Percentiles rank a stretch among this genome's conserved stretches.
Evolutionary conservation across 2,113 vertebrate species (phyloP).

Genomic region (Perca schrenkii): DNA sequence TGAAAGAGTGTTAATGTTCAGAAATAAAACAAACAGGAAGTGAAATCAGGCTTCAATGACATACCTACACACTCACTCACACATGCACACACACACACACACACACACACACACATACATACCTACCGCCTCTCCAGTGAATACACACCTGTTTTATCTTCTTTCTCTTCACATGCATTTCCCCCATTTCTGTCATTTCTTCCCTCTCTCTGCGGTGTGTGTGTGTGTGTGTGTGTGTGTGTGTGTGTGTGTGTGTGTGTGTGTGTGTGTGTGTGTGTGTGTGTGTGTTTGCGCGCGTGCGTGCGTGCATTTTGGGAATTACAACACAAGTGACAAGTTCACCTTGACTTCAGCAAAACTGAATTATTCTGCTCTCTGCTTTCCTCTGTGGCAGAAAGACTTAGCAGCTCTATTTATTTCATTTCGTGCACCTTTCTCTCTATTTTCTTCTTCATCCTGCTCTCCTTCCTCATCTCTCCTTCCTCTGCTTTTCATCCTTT

Average conservation of each 20-base stretch:
- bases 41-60: too few relatives aligned
- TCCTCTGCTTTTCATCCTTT: neutral
- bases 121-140: neutral
- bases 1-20: neutral
- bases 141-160: slow-evolving; percentile 21
- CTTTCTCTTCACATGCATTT: slow-evolving; percentile 6
- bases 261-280: neutral
- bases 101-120: slow-evolving; percentile 12
- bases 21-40: too few relatives aligned
- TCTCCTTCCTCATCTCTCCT: neutral
- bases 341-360: slow-evolving; percentile 59
- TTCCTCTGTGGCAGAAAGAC: slow-evolving; percentile 25
- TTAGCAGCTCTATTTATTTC: slow-evolving; percentile 12
- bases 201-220: slow-evolving; percentile 3
- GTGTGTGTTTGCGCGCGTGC: slow-evolving; percentile 22
- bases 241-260: neutral
- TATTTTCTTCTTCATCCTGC: neutral
- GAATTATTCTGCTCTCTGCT: slow-evolving; percentile 46
- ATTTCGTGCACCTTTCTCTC: neutral
- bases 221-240: slow-evolving; percentile 4
- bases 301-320: slow-evolving; percentile 32
- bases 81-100: slow-evolving; percentile 12
- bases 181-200: slow-evolving; percentile 17
- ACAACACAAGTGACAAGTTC: slow-evolving; percentile 55
- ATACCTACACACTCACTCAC: neutral